Conservation (phyloP, 2,888 invertebrate genomes). For the Chydorus sphaericus region DNA sequence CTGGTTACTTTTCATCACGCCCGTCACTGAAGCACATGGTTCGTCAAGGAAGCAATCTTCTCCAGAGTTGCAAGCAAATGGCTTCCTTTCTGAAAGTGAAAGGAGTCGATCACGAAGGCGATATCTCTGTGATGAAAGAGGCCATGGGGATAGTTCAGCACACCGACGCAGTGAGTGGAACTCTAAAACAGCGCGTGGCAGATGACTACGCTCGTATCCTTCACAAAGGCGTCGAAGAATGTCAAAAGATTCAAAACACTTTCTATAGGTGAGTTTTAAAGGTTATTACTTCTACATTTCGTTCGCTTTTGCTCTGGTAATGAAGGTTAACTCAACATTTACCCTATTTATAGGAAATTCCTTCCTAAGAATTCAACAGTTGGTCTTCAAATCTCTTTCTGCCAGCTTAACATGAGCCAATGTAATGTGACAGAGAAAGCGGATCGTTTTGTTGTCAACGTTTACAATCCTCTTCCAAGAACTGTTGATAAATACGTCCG, state of each 20-base stretch:
- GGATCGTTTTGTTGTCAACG: slow-evolving; percentile 37
- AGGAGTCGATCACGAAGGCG: slow-evolving; percentile 37
- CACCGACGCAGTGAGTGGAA: slow-evolving; percentile 81
- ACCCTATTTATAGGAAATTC: no score
- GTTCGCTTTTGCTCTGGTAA: no score
- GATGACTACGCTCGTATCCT: slow-evolving; percentile 70
- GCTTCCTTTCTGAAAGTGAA: slow-evolving; percentile 40
- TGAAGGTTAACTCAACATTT: no score
- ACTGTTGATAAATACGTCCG: slow-evolving; percentile 35
- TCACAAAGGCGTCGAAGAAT: slow-evolving; percentile 46
- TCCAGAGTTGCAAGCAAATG: slow-evolving; percentile 65
- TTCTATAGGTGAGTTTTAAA: slow-evolving; percentile 48
- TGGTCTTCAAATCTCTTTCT: slow-evolving; percentile 30
- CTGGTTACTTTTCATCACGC: slow-evolving; percentile 74
- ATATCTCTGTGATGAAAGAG: slow-evolving; percentile 33
- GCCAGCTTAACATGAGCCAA: slow-evolving; percentile 44
- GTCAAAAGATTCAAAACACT: slow-evolving; percentile 37
- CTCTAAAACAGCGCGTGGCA: slow-evolving; percentile 74
- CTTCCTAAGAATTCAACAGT: slow-evolving; percentile 19
- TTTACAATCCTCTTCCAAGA: slow-evolving; percentile 47
- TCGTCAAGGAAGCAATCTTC: slow-evolving; percentile 52
- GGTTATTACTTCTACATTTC: no score
- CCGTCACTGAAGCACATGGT: slow-evolving; percentile 66
- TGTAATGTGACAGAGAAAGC: slow-evolving; percentile 38
- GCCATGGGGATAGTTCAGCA: slow-evolving; percentile 49